Base-by-base conservation (phyloP, 2,797 vertebrate genomes). In the Saguinus oedipus region DNA sequence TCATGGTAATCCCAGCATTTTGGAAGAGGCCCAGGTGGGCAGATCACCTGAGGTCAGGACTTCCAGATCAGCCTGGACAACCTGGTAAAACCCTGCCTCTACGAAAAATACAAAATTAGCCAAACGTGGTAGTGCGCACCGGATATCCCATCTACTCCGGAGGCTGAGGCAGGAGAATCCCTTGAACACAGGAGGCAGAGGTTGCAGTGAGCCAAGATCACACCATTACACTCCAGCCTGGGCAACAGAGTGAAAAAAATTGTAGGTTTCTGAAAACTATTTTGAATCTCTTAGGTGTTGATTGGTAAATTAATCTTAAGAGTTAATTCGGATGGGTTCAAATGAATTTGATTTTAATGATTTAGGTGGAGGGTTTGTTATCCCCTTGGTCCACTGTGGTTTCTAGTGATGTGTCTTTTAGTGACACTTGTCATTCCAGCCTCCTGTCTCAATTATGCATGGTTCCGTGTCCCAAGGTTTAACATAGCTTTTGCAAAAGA, bases 71-170 rank as follows among this genome's bases (percentile, higher is more conserved):
- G 61, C 30, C 30, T 64, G 30, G 61, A 7, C 17, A 64, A n/a
- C 30, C 7, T 64, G 30, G 15, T n/a, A 33, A 64, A n/a, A 64
- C 7, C 30, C 61, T 7, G 3, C 17, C 61, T 64, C 15, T 64
- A 8, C 30, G 2, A n/a, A n/a, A 64, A n/a, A 33, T 64, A 64
- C 30, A 64, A 17, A 64, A 64, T n/a, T 64, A 64, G 30, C 61
- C 7, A 7, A 0, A 3, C 0, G 0, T 33, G 30, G 14, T 33
- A 15, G 30, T 64, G 2, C 0, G 5, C 5, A 4, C 6, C 7
- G 33, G 3, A n/a, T 8, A 64, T 64, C 30, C 30, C 30, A n/a
- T 30, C 30, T 64, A 64, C 15, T n/a, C 14, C 1, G 7, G 30
- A 64, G 61, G 15, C 61, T 64, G 61, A 17, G 33, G 61, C 30